Evolutionary conservation across 1,140 invertebrate species (phyloP), one percentile per base, ranked within the genome.

Genomic region (Drosophila equinoxialis): DNA sequence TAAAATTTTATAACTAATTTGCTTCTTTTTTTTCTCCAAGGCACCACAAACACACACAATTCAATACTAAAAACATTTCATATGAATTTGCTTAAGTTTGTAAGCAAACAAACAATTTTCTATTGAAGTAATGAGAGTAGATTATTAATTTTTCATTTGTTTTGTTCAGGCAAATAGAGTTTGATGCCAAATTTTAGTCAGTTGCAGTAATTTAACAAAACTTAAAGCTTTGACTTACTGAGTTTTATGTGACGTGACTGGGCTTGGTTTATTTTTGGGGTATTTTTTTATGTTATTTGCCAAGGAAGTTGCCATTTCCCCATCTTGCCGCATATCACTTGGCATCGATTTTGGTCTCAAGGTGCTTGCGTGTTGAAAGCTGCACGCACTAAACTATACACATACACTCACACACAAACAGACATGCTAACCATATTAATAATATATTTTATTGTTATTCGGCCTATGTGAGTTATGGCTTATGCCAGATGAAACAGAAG

Each of bases 91-190:
- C 11, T 11, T 10, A 51, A 48, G 14, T 48, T 48, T 2, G 5
- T 1, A 1, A 45, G n/a, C 1, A 14, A 48, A 8, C 14, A 48
- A 48, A 48, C 45, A 48, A 8, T 10, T 6, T 48, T 39, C 11
- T 6, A 2, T 48, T 65, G 51, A 70, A 65, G 69, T 76, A 82
- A 86, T 82, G 81, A 85, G 81, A 81, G 82, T 81, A 78, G 72
- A 74, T 78, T 26, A 26, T 26, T 26, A 2, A 26, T 26, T 26
- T 26, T 0, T 3, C 23, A 26, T 64, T 80, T 71, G 33, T 63
- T 67, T 63, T 81, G 54, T 39, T 55, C 1, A 39, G 48, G 57
- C 57, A 30, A 23, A 20, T 48, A 35, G 14, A 20, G 14, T 59
- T 69, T 68, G 66, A 45, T 62, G 69, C 69, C 54, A 23, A 74